Evolutionary conservation across 1,140 invertebrate genomes (phyloP).

Genomic region (Brachionus rotundiformis): DNA sequence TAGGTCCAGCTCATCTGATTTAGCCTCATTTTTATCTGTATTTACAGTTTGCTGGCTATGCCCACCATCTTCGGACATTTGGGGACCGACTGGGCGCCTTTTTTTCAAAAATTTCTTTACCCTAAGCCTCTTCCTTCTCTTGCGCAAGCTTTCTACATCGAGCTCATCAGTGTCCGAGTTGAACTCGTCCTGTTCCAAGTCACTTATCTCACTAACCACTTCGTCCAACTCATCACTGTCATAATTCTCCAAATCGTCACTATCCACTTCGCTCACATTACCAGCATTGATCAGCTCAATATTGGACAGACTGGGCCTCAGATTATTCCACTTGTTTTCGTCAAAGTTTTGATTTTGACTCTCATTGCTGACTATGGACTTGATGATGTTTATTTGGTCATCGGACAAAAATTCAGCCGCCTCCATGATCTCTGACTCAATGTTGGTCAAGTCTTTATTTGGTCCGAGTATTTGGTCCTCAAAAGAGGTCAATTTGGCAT

Average conservation of each 20-base stretch:
- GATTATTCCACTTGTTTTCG: slow-evolving; percentile 4
- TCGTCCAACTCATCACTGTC: slow-evolving; percentile 13
- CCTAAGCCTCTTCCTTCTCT: background rate
- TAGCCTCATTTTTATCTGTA: background rate
- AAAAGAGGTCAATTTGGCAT: slow-evolving; percentile 9
- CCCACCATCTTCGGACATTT: background rate
- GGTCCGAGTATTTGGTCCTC: slow-evolving; percentile 43
- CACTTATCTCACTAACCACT: background rate
- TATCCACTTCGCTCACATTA: background rate
- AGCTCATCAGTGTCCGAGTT: background rate
- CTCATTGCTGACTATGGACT: background rate
- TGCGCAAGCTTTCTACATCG: background rate
- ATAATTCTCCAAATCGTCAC: slow-evolving; percentile 3
- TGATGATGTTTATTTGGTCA: slow-evolving; percentile 45
- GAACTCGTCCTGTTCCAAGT: background rate
- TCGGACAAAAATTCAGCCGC: slow-evolving; percentile 49
- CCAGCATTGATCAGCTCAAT: background rate
- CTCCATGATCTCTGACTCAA: slow-evolving; percentile 27
- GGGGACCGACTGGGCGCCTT: background rate
- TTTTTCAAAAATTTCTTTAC: slow-evolving; percentile 33
- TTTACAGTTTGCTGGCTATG: background rate
- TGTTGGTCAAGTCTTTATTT: slow-evolving; percentile 41
- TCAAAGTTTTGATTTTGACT: background rate
- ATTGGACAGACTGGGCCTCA: background rate
- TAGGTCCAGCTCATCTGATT: slow-evolving; percentile 72